Percentiles rank a stretch among this genome's conserved stretches.
Evolutionary conservation across 2,113 vertebrate genomes (phyloP).

Genomic region (Reinhardtius hippoglossoides): DNA sequence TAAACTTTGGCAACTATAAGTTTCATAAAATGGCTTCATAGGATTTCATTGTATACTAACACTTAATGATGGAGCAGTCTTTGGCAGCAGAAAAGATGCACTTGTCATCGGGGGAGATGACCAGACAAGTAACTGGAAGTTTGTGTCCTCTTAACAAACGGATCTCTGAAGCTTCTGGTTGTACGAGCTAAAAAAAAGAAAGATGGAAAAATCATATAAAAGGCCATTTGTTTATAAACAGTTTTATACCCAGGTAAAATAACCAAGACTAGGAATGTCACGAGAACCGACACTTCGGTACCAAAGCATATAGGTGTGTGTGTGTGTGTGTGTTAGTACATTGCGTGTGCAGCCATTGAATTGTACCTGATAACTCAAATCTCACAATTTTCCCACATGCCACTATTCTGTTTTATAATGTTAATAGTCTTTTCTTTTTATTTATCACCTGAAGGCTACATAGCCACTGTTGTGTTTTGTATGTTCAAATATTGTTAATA

Average conservation of each 20-base stretch:
- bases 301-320: too few relatives aligned
- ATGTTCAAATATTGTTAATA: too few relatives aligned
- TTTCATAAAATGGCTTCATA: background rate
- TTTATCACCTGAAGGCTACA: too few relatives aligned
- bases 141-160: slow-evolving; percentile 91
- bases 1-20: background rate
- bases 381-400: too few relatives aligned
- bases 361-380: too few relatives aligned
- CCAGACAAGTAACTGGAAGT: slow-evolving; percentile 91
- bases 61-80: slow-evolving; percentile 96
- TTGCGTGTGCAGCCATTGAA: too few relatives aligned
- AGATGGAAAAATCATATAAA: background rate
- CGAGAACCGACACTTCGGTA: too few relatives aligned
- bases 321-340: too few relatives aligned
- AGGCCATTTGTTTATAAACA: background rate
- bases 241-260: background rate
- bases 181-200: slow-evolving; percentile 79
- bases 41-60: slow-evolving; percentile 77
- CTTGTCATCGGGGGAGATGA: slow-evolving; percentile 89
- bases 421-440: too few relatives aligned
- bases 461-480: too few relatives aligned
- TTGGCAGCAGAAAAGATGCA: slow-evolving; percentile 93
- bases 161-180: slow-evolving; percentile 85
- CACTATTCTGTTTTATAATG: too few relatives aligned
- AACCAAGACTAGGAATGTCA: background rate